phyloP scores from a whole-genome alignment of 2,888 invertebrate species.

The Diarsia rubi region DNA sequence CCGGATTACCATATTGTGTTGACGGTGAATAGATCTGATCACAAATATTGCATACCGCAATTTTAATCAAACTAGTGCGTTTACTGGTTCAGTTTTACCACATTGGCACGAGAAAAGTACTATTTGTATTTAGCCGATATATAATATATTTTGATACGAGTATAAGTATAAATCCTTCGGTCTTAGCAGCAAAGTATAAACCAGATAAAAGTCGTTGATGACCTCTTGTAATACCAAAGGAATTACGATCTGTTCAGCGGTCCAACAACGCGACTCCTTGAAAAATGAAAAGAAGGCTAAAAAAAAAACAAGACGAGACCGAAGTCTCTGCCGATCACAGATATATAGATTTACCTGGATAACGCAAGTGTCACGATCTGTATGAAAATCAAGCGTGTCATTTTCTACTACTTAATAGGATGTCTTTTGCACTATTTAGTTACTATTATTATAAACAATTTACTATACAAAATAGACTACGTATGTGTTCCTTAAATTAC shows the following conservation, averaged over 20 bases:
- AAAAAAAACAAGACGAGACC: constrained; percentile 7
- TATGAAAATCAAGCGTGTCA: no score
- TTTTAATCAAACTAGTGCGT: background rate
- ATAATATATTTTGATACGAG: background rate
- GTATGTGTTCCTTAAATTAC: no score
- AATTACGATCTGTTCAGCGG: background rate
- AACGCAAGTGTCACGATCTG: no score
- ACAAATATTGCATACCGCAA: constrained; percentile 1
- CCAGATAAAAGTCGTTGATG: background rate
- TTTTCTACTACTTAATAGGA: no score
- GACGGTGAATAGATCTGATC: constrained; percentile 16
- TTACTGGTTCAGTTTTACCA: background rate
- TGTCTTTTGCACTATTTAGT: no score
- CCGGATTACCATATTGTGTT: constrained; percentile 37
- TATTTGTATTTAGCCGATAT: background rate
- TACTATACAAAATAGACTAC: no score
- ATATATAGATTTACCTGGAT: no score
- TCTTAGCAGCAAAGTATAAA: background rate
- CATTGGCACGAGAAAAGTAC: background rate
- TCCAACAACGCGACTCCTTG: background rate
- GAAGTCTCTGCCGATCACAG: background rate
- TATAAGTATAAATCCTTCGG: background rate
- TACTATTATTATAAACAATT: no score
- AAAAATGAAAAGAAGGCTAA: background rate
- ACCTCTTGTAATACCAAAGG: background rate